phyloP scores from a whole-genome alignment of 2,888 invertebrate genomes.

The Ceriagrion tenellum region DNA sequence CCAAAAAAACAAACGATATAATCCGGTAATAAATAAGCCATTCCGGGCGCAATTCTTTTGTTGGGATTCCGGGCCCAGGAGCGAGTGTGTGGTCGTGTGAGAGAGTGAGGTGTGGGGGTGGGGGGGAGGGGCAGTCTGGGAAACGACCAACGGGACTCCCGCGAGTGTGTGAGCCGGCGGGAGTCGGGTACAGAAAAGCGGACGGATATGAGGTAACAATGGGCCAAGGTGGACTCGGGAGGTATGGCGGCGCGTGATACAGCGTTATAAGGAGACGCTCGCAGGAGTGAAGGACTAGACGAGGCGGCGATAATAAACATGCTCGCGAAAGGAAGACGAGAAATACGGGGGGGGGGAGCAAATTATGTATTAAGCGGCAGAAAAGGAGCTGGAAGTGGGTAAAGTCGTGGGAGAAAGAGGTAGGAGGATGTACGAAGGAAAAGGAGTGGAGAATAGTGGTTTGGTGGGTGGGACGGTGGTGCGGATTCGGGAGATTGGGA shows the following conservation, averaged over 20 bases:
- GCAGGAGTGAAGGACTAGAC: not conserved
- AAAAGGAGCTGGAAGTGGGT: not conserved
- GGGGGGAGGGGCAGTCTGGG: not conserved
- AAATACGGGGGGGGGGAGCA: not conserved
- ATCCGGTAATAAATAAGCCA: conserved; percentile 28
- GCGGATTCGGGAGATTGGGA: not conserved
- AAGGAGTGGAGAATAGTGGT: not conserved
- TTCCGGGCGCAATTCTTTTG: conserved; percentile 24
- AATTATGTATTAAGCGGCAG: not conserved
- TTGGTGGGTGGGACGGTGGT: not conserved
- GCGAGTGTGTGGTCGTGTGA: not conserved
- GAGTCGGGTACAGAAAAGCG: conserved; percentile 11
- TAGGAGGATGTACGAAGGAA: not conserved
- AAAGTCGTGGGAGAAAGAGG: not conserved
- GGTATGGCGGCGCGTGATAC: not conserved
- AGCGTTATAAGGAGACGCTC: not conserved
- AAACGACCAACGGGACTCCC: conserved; percentile 43
- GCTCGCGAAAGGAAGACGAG: not conserved
- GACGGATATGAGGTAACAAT: conserved; percentile 62
- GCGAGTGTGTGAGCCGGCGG: not conserved
- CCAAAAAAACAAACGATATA: not conserved
- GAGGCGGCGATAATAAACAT: not conserved
- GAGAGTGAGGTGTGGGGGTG: not conserved
- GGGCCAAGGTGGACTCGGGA: conserved; percentile 13
- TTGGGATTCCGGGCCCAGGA: not conserved